These are phyloP conservation scores for Phenganax subtilis DNA, from an alignment of 92 coral and sea anemone genomes.

Conservation along the genomic window DNA sequence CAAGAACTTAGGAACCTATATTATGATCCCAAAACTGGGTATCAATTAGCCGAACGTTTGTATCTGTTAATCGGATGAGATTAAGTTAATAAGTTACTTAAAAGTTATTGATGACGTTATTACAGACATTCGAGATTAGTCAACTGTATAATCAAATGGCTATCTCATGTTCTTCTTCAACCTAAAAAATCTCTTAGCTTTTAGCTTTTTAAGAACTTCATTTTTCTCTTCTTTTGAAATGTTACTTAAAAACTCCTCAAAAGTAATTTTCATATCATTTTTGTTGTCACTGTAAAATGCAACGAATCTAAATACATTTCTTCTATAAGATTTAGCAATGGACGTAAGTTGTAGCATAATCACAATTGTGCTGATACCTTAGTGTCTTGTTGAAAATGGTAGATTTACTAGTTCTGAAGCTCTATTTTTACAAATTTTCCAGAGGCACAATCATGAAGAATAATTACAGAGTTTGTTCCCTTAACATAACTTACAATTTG, in stretches of 20 bases:
- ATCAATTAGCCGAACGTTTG: too few relatives aligned
- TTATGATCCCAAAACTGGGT: too few relatives aligned
- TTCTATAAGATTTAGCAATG: conserved; percentile 29
- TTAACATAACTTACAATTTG: neutral
- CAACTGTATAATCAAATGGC: conserved; percentile 19
- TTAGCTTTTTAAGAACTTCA: neutral
- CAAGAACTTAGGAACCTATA: too few relatives aligned
- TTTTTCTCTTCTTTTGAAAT: neutral
- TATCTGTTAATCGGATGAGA: too few relatives aligned
- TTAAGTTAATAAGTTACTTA: too few relatives aligned
- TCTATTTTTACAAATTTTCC: neutral
- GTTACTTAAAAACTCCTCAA: conserved; percentile 13
- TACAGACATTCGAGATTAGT: too few relatives aligned
- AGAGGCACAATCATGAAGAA: conserved; percentile 14
- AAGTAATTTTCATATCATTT: conserved; percentile 23
- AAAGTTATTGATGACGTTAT: too few relatives aligned
- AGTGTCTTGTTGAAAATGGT: conserved; percentile 33
- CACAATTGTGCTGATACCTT: conserved; percentile 16
- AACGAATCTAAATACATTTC: conserved; percentile 17
- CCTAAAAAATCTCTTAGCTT: neutral
- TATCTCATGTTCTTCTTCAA: neutral
- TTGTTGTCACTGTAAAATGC: conserved; percentile 20
- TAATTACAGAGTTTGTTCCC: conserved; percentile 5
- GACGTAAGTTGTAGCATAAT: conserved; percentile 22
- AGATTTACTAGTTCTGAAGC: conserved; percentile 9